Percentiles rank a stretch among this genome's conserved stretches.
These are phyloP conservation scores for Hyles vespertilio DNA, from an alignment of 1,140 invertebrate genomes.

Conservation along the genomic window DNA sequence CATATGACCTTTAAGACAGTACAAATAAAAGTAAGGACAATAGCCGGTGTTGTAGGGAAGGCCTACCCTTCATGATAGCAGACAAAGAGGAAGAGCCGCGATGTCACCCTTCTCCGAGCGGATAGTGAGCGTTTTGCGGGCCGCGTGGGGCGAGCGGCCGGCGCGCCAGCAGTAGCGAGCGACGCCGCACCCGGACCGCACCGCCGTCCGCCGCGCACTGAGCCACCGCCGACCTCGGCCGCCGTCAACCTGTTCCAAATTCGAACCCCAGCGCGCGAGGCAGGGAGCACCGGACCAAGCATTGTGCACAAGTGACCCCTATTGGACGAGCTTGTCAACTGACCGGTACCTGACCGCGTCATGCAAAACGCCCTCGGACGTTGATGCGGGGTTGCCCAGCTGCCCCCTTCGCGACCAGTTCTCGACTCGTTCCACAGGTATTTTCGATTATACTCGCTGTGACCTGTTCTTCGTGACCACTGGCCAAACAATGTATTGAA, in stretches of 20 bases:
- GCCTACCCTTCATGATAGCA: constrained; percentile 40
- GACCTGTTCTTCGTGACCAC: constrained; percentile 35
- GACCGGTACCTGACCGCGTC: constrained; percentile 47
- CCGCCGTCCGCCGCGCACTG: constrained; percentile 50
- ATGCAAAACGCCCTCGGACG: constrained; percentile 55
- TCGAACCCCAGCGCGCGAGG: constrained; percentile 27
- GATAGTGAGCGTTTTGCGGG: constrained; percentile 31
- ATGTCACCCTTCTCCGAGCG: constrained; percentile 66
- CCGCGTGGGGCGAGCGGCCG: constrained; percentile 37
- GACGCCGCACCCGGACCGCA: constrained; percentile 61
- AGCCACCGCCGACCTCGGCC: constrained; percentile 16
- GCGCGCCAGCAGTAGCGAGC: constrained; percentile 46
- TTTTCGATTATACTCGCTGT: constrained; percentile 44
- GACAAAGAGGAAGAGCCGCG: constrained; percentile 57
- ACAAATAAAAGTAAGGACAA: constrained; percentile 23
- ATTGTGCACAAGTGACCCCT: constrained; percentile 63
- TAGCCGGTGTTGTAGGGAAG: constrained; percentile 31
- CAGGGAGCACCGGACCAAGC: constrained; percentile 51
- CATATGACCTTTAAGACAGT: constrained; percentile 13
- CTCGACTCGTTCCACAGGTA: constrained; percentile 59
- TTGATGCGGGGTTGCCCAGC: constrained; percentile 50
- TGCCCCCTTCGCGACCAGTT: constrained; percentile 45
- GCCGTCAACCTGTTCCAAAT: constrained; percentile 35
- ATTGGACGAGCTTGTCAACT: constrained; percentile 41
- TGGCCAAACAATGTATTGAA: constrained; percentile 26